Evolutionary conservation across 2,113 vertebrate genomes (phyloP).

Genomic region (Callipepla squamata): DNA sequence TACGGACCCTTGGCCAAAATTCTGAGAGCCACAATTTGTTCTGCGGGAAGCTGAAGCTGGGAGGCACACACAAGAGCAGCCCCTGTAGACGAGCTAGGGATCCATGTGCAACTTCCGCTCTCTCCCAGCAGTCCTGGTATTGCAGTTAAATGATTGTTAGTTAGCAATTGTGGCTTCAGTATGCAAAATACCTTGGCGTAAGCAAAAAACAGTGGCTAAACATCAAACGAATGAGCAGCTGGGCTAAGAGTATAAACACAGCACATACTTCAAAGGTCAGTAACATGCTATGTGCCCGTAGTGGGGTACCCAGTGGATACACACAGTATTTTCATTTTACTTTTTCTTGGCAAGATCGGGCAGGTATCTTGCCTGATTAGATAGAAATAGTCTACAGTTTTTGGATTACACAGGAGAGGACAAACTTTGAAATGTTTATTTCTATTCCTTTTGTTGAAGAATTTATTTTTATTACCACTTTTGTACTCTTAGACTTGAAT

Average conservation of each 20-base stretch:
- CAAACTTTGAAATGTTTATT: neutral
- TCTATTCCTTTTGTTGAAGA: conserved; percentile 12
- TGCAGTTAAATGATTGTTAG: neutral
- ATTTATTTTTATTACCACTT: conserved; percentile 62
- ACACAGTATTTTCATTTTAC: neutral
- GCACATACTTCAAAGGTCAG: neutral
- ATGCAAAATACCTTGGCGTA: neutral
- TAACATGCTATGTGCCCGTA: neutral
- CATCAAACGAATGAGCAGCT: neutral
- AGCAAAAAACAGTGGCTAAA: neutral
- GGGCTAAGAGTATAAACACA: neutral
- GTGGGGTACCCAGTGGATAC: neutral
- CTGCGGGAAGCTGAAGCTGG: neutral
- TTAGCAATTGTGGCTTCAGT: neutral
- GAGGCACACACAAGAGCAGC: neutral
- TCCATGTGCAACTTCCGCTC: neutral
- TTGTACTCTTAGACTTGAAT: conserved; percentile 10
- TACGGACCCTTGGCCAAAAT: neutral
- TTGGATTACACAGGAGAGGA: conserved; percentile 14
- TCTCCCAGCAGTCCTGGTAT: neutral
- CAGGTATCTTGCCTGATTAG: neutral
- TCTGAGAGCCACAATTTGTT: neutral
- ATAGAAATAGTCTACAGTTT: neutral
- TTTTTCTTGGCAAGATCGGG: neutral
- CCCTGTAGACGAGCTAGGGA: neutral